Evolutionary conservation across 2,113 vertebrate species (phyloP).

Genomic region (Phaethon lepturus): DNA sequence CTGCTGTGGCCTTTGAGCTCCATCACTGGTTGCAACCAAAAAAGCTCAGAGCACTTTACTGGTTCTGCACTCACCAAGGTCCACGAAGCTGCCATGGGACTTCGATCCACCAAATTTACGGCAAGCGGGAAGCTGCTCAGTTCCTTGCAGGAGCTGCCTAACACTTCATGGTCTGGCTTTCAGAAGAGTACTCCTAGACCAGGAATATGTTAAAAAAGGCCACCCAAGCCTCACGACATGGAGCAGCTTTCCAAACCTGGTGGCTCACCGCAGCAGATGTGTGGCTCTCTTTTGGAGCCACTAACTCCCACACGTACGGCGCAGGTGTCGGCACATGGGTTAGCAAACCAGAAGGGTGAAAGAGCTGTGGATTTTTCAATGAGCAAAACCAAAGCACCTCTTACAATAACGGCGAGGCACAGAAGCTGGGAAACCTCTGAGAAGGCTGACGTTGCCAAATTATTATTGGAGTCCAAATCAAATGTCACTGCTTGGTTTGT

Average conservation of each 20-base stretch:
- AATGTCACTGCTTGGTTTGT: slow-evolving; percentile 34
- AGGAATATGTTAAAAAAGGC: neutral
- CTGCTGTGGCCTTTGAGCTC: neutral
- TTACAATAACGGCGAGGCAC: neutral
- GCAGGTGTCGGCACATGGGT: neutral
- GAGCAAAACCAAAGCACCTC: neutral
- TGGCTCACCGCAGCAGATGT: neutral
- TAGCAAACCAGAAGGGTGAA: neutral
- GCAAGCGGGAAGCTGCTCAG: neutral
- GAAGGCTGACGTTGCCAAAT: slow-evolving; percentile 36
- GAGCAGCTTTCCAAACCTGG: neutral
- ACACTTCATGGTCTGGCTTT: neutral
- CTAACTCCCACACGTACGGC: neutral
- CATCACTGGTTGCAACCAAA: neutral
- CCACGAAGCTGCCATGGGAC: accelerated
- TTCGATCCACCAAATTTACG: neutral
- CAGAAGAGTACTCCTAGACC: neutral
- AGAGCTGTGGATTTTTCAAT: neutral
- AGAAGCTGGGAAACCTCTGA: neutral
- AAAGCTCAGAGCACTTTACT: neutral
- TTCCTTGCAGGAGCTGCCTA: neutral
- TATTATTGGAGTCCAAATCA: slow-evolving; percentile 16
- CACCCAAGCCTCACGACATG: neutral
- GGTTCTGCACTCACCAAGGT: neutral
- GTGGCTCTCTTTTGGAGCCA: neutral